phyloP scores from a whole-genome alignment of 2,888 invertebrate genomes.

The Carpatolechia fugitivella region DNA sequence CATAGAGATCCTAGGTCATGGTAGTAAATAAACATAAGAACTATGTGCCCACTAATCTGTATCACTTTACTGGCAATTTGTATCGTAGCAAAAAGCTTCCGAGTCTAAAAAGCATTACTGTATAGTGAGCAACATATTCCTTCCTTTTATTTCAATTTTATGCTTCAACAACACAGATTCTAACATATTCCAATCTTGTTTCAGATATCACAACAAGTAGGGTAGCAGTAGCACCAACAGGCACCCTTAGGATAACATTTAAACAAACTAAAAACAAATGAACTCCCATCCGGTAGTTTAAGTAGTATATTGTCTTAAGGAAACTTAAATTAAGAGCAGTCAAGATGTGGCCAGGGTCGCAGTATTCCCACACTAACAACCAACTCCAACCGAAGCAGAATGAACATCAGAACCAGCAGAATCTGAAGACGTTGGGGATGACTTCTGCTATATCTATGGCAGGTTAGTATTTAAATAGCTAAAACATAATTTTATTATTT shows the following conservation, averaged over 20 bases:
- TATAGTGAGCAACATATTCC: too few species aligned
- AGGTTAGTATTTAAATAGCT: conserved; percentile 62
- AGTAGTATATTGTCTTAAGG: not conserved
- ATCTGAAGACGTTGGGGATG: conserved; percentile 88
- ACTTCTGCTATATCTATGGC: conserved; percentile 96
- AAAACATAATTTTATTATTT: conserved; percentile 3
- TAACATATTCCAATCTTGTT: too few species aligned
- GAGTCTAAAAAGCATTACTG: too few species aligned
- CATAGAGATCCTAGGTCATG: too few species aligned
- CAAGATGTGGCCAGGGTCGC: conserved; percentile 78
- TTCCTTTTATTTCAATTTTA: too few species aligned
- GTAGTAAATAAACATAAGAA: too few species aligned
- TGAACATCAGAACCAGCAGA: conserved; percentile 76
- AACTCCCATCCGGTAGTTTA: not conserved
- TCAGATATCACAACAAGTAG: conserved; percentile 32
- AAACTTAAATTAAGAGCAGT: conserved; percentile 3
- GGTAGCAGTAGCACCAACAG: not conserved
- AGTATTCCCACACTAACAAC: conserved; percentile 67
- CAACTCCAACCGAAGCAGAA: conserved; percentile 53
- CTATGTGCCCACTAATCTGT: too few species aligned
- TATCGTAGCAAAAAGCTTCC: too few species aligned
- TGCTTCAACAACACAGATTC: too few species aligned
- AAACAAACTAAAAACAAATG: not conserved
- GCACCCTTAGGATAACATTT: conserved; percentile 39
- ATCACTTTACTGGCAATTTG: too few species aligned